A percentile compares a stretch with the other conserved stretches of the same genome.
phyloP scores from a whole-genome alignment of 2,888 invertebrate genomes.

The Julus scanicus region DNA sequence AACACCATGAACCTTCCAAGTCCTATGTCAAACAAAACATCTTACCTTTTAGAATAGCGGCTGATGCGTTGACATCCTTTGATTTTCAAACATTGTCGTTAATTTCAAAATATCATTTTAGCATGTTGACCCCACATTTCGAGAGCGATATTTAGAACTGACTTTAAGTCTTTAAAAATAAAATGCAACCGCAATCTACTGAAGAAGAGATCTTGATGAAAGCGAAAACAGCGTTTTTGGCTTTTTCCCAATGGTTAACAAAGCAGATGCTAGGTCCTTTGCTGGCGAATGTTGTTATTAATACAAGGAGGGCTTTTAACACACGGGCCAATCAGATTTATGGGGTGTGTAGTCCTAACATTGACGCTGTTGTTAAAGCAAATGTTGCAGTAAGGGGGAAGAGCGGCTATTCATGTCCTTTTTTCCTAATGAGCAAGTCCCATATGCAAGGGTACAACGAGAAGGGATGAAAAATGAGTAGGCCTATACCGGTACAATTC shows the following conservation, averaged over 20 bases:
- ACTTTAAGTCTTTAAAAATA: not conserved
- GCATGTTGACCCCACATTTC: not conserved
- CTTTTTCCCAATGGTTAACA: not conserved
- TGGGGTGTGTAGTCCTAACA: conserved; percentile 32
- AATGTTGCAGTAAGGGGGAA: not conserved
- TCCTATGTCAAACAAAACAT: not conserved
- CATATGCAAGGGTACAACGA: conserved; percentile 7
- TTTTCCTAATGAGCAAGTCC: conserved; percentile 21
- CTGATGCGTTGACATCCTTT: not conserved
- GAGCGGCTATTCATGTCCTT: conserved; percentile 19
- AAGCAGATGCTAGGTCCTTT: not conserved
- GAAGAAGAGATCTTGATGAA: not conserved
- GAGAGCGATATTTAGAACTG: not conserved
- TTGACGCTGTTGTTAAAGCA: not conserved
- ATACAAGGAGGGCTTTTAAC: not conserved
- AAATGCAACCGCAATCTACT: not conserved
- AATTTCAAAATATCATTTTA: not conserved
- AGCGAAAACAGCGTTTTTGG: not conserved
- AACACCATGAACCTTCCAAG: not conserved
- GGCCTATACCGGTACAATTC: too few relatives aligned
- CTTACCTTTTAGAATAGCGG: not conserved
- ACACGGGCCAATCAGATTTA: conserved; percentile 23
- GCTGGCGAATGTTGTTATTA: too few relatives aligned
- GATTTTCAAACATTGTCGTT: not conserved
- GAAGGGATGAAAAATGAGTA: not conserved